Evolutionary conservation across 92 coral and sea anemone species (phyloP).

Genomic region (Porites evermanni): DNA sequence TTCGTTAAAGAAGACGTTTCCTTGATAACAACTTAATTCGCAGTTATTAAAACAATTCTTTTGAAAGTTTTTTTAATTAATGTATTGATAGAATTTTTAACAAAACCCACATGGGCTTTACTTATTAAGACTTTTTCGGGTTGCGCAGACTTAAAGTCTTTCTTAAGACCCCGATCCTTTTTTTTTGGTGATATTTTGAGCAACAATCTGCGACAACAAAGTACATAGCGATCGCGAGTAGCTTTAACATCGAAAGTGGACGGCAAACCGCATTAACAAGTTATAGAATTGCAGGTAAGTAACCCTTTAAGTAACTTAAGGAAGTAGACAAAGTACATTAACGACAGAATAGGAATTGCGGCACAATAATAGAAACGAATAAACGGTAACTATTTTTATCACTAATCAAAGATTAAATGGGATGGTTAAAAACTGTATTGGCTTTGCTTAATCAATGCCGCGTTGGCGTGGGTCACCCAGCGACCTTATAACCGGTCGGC

Average conservation of each 20-base stretch:
- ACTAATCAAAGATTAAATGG: background rate
- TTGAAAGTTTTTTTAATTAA: background rate
- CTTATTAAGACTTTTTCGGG: background rate
- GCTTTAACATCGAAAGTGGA: background rate
- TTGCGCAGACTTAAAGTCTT: background rate
- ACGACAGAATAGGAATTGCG: constrained; percentile 1
- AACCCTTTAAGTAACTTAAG: too few relatives aligned
- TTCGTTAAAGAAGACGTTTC: constrained; percentile 6
- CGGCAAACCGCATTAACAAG: too few relatives aligned
- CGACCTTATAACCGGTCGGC: too few relatives aligned
- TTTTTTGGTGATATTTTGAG: background rate
- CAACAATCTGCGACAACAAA: background rate
- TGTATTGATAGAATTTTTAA: background rate
- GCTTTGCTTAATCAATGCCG: background rate
- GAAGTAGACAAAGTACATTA: too few relatives aligned
- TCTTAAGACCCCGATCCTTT: background rate
- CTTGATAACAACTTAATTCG: constrained; percentile 9
- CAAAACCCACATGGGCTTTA: constrained; percentile 14
- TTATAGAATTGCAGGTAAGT: too few relatives aligned
- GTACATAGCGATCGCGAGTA: background rate
- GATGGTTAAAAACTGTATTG: background rate
- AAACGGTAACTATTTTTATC: background rate
- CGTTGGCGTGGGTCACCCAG: background rate
- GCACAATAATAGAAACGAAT: background rate
- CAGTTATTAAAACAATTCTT: background rate